Conservation (phyloP, 2,888 invertebrate genomes). For the Hemicrepidius hirtus region DNA sequence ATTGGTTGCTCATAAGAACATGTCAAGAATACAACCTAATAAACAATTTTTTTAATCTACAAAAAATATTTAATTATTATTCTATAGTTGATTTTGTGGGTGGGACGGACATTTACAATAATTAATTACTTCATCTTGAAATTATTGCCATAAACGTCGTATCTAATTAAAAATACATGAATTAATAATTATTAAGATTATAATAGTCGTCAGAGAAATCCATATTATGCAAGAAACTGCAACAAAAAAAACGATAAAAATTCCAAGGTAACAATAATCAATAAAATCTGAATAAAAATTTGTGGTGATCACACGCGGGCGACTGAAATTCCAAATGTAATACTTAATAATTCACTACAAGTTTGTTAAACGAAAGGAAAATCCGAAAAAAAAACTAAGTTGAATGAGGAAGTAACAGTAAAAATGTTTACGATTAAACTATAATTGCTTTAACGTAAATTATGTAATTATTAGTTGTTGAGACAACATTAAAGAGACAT, state of each 20-base stretch:
- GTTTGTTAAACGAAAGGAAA: no score
- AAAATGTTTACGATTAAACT: no score
- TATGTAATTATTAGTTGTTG: no score
- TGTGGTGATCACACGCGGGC: no score
- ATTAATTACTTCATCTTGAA: slow-evolving; percentile 17
- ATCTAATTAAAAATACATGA: slow-evolving; percentile 34
- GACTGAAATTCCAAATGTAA: no score
- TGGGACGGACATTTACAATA: slow-evolving; percentile 11
- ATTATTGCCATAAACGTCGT: slow-evolving; percentile 28
- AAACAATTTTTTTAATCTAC: slow-evolving; percentile 18
- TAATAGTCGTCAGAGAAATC: slow-evolving; percentile 2
- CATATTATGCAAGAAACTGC: neutral
- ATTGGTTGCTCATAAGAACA: neutral
- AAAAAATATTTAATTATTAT: slow-evolving; percentile 22
- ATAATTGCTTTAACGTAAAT: no score
- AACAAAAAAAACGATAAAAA: neutral
- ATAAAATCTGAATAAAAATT: neutral
- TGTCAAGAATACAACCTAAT: slow-evolving; percentile 10
- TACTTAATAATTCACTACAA: no score
- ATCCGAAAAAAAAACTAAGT: no score
- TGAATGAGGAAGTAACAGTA: no score
- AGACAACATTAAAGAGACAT: no score
- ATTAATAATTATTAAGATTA: neutral
- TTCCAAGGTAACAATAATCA: neutral
- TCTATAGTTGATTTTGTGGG: slow-evolving; percentile 15